These are phyloP conservation scores for Trichomalopsis sarcophagae DNA, from an alignment of 1,140 invertebrate species.

Conservation along the genomic window DNA sequence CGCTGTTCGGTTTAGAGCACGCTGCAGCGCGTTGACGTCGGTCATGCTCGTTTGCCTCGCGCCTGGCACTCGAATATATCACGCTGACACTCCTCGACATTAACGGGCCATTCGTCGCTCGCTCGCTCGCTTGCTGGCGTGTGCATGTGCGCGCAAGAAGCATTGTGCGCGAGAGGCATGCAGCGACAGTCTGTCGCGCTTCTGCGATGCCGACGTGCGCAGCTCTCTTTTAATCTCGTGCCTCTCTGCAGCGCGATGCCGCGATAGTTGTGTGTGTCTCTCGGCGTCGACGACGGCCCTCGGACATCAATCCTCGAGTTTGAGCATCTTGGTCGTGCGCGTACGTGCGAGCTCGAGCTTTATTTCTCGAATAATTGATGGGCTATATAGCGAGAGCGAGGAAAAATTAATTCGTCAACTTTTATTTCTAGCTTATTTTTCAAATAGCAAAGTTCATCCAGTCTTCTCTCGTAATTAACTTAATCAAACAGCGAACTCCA, in stretches of 20 bases:
- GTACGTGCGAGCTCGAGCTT: background rate
- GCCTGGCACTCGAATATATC: constrained; percentile 59
- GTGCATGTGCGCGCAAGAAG: background rate
- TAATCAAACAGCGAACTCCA: background rate
- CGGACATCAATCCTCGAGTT: background rate
- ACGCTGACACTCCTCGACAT: constrained; percentile 60
- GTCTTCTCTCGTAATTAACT: background rate
- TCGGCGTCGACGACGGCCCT: background rate
- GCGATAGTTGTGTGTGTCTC: background rate
- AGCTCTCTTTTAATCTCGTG: constrained; percentile 22
- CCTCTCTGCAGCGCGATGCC: background rate
- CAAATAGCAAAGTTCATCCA: too few relatives aligned
- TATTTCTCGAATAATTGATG: constrained; percentile 10
- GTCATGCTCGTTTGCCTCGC: constrained; percentile 46
- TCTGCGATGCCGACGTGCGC: background rate
- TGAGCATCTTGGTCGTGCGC: background rate
- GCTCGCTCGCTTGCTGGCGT: background rate
- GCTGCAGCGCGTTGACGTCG: constrained; percentile 42
- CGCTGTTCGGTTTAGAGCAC: background rate
- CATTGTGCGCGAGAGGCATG: background rate
- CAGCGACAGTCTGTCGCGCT: background rate
- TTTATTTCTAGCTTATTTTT: too few relatives aligned
- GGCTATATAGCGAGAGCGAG: too few relatives aligned
- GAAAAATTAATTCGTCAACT: too few relatives aligned
- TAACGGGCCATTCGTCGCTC: constrained; percentile 57